Percentiles rank a stretch among this genome's conserved stretches.
Evolutionary conservation across 2,888 invertebrate genomes (phyloP).

Genomic region (Spodoptera picta): DNA sequence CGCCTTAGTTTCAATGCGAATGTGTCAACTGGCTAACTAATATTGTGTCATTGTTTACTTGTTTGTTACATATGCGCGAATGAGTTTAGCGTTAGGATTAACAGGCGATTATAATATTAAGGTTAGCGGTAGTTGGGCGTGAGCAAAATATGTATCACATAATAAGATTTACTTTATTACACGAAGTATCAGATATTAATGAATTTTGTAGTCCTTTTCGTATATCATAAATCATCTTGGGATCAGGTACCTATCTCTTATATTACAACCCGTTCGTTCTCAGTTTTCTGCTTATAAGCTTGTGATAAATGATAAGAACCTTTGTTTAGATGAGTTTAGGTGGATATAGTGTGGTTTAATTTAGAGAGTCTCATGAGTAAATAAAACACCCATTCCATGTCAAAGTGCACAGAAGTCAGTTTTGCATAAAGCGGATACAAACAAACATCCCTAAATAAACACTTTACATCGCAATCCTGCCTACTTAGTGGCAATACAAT

Average conservation of each 20-base stretch:
- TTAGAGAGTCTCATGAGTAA: slow-evolving; percentile 7
- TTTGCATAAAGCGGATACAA: slow-evolving; percentile 60
- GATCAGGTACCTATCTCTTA: background rate
- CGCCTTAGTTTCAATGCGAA: slow-evolving; percentile 72
- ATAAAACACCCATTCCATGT: slow-evolving; percentile 37
- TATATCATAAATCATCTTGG: background rate
- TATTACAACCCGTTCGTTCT: background rate
- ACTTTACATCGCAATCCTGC: slow-evolving; percentile 75
- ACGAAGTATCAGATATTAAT: background rate
- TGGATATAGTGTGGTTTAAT: background rate
- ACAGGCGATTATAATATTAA: slow-evolving; percentile 4
- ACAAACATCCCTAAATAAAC: slow-evolving; percentile 69
- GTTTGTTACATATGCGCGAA: slow-evolving; percentile 11
- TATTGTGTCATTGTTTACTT: slow-evolving; percentile 37
- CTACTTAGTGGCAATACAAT: slow-evolving; percentile 80
- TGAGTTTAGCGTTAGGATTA: slow-evolving; percentile 10
- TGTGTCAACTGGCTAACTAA: slow-evolving; percentile 66
- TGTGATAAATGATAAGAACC: background rate
- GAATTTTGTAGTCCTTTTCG: background rate
- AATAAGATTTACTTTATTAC: background rate
- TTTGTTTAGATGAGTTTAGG: background rate
- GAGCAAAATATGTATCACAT: background rate
- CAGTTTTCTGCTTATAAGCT: background rate
- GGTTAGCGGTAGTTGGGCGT: background rate
- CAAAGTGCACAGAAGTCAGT: slow-evolving; percentile 35